A percentile compares a stretch with the other conserved stretches of the same genome.
These are phyloP conservation scores for Psammodynastes pulverulentus DNA, from an alignment of 2,113 vertebrate species.

Conservation along the genomic window DNA sequence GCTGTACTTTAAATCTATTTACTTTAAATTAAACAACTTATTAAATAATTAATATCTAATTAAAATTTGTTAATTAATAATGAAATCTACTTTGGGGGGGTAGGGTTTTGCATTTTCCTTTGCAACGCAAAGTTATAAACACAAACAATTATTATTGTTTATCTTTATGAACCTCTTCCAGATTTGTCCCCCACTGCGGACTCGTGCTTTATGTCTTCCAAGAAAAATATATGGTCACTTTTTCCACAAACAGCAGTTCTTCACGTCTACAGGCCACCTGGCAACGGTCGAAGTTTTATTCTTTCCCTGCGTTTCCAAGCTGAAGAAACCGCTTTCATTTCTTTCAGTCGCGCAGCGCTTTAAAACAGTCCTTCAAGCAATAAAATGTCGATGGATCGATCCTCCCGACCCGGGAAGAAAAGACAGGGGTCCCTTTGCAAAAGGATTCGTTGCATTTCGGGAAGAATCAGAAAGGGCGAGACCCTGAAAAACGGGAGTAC, in stretches of 20 bases:
- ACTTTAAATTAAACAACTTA: background rate
- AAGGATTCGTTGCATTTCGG: background rate
- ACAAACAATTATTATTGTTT: background rate
- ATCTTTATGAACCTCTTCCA: background rate
- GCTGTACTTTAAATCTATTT: background rate
- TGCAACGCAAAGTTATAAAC: background rate
- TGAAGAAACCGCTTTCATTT: background rate
- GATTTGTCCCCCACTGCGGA: background rate
- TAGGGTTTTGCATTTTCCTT: background rate
- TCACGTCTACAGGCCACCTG: background rate
- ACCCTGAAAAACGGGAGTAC: background rate
- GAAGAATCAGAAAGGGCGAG: background rate
- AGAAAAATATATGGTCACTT: background rate
- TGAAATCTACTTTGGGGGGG: background rate
- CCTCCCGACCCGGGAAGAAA: background rate
- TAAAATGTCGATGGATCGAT: background rate
- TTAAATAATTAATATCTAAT: background rate
- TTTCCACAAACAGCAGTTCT: background rate
- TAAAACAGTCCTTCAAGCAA: background rate
- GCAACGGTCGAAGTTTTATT: background rate
- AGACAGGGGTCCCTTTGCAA: background rate
- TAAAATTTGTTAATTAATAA: background rate
- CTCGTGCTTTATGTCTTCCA: background rate
- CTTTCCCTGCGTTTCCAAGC: background rate
- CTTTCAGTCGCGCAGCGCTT: background rate